Conservation (phyloP, 2,888 invertebrate species). For the Gryllus longicercus region DNA sequence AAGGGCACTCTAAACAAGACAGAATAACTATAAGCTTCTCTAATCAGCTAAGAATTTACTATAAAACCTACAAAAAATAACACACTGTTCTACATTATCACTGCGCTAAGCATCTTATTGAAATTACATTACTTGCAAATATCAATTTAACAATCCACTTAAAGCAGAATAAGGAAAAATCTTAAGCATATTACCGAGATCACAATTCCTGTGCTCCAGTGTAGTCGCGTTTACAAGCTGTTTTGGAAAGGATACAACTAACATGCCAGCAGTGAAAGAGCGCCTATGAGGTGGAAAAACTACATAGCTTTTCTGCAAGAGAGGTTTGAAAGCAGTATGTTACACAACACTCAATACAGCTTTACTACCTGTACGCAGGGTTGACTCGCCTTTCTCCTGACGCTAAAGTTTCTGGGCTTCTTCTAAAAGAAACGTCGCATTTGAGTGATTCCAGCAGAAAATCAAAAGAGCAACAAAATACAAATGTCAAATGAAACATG, state of each 20-base stretch:
- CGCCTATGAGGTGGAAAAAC: neutral
- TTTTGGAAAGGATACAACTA: neutral
- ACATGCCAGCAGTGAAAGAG: neutral
- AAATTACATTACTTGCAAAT: too few relatives aligned
- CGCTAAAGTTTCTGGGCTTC: conserved; percentile 56
- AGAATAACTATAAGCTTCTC: too few relatives aligned
- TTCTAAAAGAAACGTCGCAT: conserved; percentile 52
- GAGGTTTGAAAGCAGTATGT: conserved; percentile 27
- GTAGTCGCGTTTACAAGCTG: too few relatives aligned
- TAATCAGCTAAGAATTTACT: too few relatives aligned
- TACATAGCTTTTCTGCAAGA: conserved; percentile 18
- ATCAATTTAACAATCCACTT: too few relatives aligned
- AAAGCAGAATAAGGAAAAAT: too few relatives aligned
- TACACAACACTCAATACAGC: conserved; percentile 21
- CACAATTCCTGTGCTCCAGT: too few relatives aligned
- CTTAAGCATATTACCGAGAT: too few relatives aligned
- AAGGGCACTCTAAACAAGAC: too few relatives aligned
- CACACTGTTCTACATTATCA: too few relatives aligned
- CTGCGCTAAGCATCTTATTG: too few relatives aligned
- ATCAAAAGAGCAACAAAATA: conserved; percentile 1
- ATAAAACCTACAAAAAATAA: too few relatives aligned
- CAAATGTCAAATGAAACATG: neutral
- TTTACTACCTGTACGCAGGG: conserved; percentile 50
- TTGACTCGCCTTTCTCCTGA: conserved; percentile 54
- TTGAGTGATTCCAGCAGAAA: conserved; percentile 4